These are phyloP conservation scores for Apoda limacodes DNA, from an alignment of 2,888 invertebrate genomes.

Conservation along the genomic window DNA sequence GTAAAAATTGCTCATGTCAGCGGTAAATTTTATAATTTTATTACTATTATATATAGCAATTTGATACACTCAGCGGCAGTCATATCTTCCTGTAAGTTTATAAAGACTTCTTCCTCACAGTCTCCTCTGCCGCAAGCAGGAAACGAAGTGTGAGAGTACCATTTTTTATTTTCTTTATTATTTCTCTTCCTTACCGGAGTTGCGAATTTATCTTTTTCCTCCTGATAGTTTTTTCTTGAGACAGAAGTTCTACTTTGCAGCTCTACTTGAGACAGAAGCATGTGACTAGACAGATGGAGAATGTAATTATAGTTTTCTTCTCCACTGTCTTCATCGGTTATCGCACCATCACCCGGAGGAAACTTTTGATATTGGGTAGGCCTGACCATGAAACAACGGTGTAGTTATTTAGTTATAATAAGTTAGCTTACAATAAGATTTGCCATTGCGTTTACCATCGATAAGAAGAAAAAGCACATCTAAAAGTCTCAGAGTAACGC, in stretches of 20 bases:
- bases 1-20: constrained; percentile 9
- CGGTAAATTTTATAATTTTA: constrained; percentile 7
- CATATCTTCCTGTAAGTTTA: constrained; percentile 4
- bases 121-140: constrained; percentile 5
- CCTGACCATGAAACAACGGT: too few species aligned
- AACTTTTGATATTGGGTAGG: too few species aligned
- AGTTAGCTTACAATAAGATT: too few species aligned
- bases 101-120: constrained; percentile 8
- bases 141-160: constrained; percentile 3
- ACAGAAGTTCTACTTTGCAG: background rate
- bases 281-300: constrained; percentile 11
- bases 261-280: constrained; percentile 10
- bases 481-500: too few species aligned
- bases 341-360: constrained; percentile 8
- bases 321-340: constrained; percentile 14
- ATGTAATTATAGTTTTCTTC: constrained; percentile 12
- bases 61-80: constrained; percentile 6
- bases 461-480: too few species aligned
- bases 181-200: constrained; percentile 7
- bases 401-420: too few species aligned
- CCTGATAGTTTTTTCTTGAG: background rate
- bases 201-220: background rate
- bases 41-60: constrained; percentile 6
- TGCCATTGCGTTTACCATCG: too few species aligned
- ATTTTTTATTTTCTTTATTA: constrained; percentile 7